Conservation (phyloP, 2,113 vertebrate species). For the Mixornis gularis region DNA sequence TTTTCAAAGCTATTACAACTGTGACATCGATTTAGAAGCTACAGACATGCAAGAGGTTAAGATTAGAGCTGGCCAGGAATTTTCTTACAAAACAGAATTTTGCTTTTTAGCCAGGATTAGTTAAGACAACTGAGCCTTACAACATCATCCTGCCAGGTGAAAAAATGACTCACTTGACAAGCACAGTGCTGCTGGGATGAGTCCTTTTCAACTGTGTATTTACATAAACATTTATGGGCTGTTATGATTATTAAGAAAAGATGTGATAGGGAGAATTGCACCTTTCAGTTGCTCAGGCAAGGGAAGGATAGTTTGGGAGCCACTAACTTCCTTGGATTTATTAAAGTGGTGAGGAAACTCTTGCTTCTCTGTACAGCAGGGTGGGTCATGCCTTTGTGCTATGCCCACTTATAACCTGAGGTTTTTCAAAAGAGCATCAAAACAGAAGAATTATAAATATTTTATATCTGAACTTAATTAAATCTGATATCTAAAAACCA, state of each 20-base stretch:
- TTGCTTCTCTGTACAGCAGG: not conserved
- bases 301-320: not conserved
- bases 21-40: constrained; percentile 61
- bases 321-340: not conserved
- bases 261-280: not conserved
- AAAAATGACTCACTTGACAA: constrained; percentile 56
- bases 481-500: accelerated
- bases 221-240: constrained; percentile 25
- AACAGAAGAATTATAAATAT: not conserved
- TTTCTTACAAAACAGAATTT: constrained; percentile 62
- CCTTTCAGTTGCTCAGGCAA: not conserved
- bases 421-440: not conserved
- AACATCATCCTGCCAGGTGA: constrained; percentile 64
- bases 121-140: constrained; percentile 46
- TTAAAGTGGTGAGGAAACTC: not conserved
- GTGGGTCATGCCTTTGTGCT: not conserved
- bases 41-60: constrained; percentile 60
- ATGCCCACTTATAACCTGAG: not conserved
- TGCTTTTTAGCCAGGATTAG: constrained; percentile 65
- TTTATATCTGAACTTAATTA: not conserved
- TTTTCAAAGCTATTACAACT: constrained; percentile 59
- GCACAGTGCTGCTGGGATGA: constrained; percentile 32
- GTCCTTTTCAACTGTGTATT: not conserved
- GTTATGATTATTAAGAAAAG: not conserved
- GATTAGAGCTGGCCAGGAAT: constrained; percentile 62